phyloP scores from a whole-genome alignment of 2,113 vertebrate species.

The Herpetotheres cachinnans region DNA sequence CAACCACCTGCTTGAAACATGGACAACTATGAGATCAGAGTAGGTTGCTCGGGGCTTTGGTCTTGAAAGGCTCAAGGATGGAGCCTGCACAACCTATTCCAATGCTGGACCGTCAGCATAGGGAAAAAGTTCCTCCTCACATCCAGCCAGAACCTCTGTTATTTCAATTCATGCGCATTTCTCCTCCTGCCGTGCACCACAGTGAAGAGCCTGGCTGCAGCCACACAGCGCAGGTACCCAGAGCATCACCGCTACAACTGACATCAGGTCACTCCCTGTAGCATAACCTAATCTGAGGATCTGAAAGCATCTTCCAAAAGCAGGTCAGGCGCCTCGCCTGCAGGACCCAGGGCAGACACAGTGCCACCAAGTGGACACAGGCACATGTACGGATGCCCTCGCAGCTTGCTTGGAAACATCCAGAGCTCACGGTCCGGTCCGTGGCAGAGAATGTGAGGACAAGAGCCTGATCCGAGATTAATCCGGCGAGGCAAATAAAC shows the following conservation, averaged over 20 bases:
- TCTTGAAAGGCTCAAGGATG: background rate
- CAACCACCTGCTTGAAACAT: background rate
- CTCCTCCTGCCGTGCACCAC: background rate
- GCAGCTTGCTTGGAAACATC: background rate
- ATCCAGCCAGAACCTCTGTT: background rate
- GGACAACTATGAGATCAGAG: background rate
- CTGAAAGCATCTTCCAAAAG: background rate
- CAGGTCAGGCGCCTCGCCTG: background rate
- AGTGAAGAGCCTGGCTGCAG: background rate
- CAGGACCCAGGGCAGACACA: background rate
- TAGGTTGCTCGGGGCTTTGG: background rate
- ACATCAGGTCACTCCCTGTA: background rate
- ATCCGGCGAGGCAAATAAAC: background rate
- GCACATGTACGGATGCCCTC: background rate
- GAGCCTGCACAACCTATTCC: background rate
- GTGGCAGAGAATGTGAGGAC: background rate
- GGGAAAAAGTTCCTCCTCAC: background rate
- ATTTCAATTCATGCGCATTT: background rate
- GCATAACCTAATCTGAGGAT: background rate
- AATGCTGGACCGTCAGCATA: accelerated
- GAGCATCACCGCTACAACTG: accelerated
- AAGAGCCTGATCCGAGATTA: background rate
- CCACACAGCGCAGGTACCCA: background rate
- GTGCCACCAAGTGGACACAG: background rate
- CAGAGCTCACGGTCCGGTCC: background rate